phyloP scores from a whole-genome alignment of 2,888 invertebrate species.

The Nephrotoma appendiculata region DNA sequence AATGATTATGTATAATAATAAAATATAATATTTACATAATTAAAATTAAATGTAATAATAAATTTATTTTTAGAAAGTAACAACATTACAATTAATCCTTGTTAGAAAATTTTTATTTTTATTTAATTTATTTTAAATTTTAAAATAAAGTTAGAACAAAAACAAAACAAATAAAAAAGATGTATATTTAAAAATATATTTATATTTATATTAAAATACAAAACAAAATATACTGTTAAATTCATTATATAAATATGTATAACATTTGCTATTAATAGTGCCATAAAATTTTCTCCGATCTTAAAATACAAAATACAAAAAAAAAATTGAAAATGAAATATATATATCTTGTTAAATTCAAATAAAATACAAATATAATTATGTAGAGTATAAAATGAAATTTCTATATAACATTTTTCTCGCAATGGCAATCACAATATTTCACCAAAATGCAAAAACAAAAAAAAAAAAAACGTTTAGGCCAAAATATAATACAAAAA shows the following conservation, averaged over 20 bases:
- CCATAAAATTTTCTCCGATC: neutral
- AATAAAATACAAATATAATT: neutral
- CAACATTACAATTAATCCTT: neutral
- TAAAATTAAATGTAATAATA: neutral
- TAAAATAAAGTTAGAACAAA: neutral
- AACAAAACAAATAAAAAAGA: neutral
- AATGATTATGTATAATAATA: neutral
- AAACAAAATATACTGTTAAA: neutral
- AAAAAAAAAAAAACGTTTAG: neutral
- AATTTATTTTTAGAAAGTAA: neutral
- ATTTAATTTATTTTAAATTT: neutral
- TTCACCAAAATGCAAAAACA: neutral
- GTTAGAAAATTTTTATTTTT: neutral
- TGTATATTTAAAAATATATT: neutral
- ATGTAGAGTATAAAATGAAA: neutral
- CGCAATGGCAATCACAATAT: neutral
- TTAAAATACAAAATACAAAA: neutral
- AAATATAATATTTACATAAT: neutral
- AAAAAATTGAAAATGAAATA: neutral
- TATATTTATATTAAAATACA: neutral
- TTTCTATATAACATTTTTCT: neutral
- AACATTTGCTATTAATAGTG: neutral
- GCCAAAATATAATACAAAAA: neutral
- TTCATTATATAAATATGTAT: neutral
- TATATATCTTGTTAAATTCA: neutral